Conservation (phyloP, 2,113 vertebrate genomes). For the Crotalus tigris region DNA sequence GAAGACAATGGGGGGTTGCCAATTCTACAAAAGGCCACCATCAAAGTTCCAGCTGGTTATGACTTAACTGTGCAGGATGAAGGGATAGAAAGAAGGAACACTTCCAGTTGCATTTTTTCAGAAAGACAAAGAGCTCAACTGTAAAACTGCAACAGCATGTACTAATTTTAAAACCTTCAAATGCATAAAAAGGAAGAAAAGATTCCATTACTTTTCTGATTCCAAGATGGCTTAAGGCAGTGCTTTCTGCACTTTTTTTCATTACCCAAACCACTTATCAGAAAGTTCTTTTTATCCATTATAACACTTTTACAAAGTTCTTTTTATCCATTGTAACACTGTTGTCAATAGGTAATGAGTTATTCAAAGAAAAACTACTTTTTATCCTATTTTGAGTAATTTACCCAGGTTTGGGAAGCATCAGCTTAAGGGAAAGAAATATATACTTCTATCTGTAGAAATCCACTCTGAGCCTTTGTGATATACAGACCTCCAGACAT, state of each 20-base stretch:
- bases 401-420: not conserved
- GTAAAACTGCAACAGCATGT: not conserved
- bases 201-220: not conserved
- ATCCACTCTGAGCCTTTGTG: not conserved
- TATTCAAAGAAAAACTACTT: not conserved
- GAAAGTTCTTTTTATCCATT: not conserved
- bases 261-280: not conserved
- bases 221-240: not conserved
- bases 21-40: not conserved
- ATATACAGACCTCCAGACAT: not conserved
- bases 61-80: conserved; percentile 26
- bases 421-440: not conserved
- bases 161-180: conserved; percentile 15
- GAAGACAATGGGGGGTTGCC: not conserved
- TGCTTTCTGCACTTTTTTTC: not conserved
- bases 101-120: not conserved
- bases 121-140: not conserved
- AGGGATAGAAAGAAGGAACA: conserved; percentile 19
- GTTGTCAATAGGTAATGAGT: not conserved
- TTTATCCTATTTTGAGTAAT: not conserved
- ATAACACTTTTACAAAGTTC: not conserved
- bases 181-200: not conserved
- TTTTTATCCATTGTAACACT: not conserved
- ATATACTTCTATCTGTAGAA: not conserved
- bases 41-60: not conserved